phyloP scores from a whole-genome alignment of 2,888 invertebrate genomes.

The Diaperis boleti region DNA sequence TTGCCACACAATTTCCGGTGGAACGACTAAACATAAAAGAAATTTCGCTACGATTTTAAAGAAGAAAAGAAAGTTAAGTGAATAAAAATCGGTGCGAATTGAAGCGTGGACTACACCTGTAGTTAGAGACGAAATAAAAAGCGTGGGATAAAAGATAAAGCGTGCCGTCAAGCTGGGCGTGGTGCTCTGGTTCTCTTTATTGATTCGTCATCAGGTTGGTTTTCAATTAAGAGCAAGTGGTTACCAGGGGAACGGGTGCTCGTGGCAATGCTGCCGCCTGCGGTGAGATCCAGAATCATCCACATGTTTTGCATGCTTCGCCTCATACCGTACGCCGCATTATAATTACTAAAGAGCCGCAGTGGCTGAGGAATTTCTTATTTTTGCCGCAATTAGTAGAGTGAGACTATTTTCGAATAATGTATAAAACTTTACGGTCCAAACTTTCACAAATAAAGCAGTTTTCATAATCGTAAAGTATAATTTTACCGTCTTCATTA shows the following conservation, averaged over 20 bases:
- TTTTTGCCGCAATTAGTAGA: constrained; percentile 8
- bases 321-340: constrained; percentile 24
- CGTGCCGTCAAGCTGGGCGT: constrained; percentile 53
- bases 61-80: no score
- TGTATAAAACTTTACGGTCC: no score
- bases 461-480: no score
- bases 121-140: constrained; percentile 21
- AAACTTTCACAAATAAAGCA: no score
- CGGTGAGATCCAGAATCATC: constrained; percentile 49
- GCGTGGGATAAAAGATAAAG: constrained; percentile 39
- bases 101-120: no score
- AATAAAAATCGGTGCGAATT: no score
- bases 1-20: no score
- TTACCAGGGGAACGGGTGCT: constrained; percentile 66
- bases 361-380: neutral
- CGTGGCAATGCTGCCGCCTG: constrained; percentile 50
- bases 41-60: neutral
- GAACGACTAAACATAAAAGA: no score
- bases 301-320: constrained; percentile 53
- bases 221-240: constrained; percentile 69
- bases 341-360: constrained; percentile 1
- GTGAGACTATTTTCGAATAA: no score
- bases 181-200: constrained; percentile 63
- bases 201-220: constrained; percentile 69
- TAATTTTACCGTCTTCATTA: no score